These are phyloP conservation scores for Andrena bucephala DNA, from an alignment of 2,888 invertebrate species.

Conservation along the genomic window DNA sequence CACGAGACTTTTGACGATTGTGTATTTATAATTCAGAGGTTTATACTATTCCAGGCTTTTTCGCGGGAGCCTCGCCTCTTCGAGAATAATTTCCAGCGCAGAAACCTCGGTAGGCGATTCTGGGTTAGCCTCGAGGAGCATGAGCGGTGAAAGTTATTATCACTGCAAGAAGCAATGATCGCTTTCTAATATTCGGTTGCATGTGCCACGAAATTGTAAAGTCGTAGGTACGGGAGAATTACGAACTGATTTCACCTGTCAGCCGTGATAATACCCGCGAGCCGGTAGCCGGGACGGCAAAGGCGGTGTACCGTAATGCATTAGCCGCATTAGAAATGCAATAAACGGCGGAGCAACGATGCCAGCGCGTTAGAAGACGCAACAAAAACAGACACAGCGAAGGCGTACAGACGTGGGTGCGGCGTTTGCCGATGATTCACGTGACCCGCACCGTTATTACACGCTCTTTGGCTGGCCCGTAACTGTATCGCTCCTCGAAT, in stretches of 20 bases:
- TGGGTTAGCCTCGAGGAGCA: neutral
- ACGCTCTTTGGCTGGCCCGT: slow-evolving; percentile 62
- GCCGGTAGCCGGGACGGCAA: neutral
- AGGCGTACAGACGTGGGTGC: slow-evolving; percentile 64
- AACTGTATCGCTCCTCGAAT: slow-evolving; percentile 35
- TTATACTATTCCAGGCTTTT: too few species aligned
- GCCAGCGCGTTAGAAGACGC: slow-evolving; percentile 56
- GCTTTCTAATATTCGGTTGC: slow-evolving; percentile 2
- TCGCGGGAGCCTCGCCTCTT: too few species aligned
- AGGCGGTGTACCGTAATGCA: slow-evolving; percentile 55
- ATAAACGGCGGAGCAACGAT: slow-evolving; percentile 53
- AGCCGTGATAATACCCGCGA: neutral
- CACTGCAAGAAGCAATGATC: neutral
- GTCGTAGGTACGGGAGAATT: slow-evolving; percentile 3
- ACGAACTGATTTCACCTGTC: slow-evolving; percentile 53
- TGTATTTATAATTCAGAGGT: too few species aligned
- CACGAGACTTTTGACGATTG: neutral
- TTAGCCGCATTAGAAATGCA: slow-evolving; percentile 70
- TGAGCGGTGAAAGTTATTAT: neutral
- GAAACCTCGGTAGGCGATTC: neutral
- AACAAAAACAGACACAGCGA: slow-evolving; percentile 66
- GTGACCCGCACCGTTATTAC: slow-evolving; percentile 75
- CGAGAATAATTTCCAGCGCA: neutral
- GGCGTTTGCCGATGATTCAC: slow-evolving; percentile 76
- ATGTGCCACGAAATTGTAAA: neutral